Conservation (phyloP, 2,888 invertebrate genomes). For the Plebejus anna region DNA sequence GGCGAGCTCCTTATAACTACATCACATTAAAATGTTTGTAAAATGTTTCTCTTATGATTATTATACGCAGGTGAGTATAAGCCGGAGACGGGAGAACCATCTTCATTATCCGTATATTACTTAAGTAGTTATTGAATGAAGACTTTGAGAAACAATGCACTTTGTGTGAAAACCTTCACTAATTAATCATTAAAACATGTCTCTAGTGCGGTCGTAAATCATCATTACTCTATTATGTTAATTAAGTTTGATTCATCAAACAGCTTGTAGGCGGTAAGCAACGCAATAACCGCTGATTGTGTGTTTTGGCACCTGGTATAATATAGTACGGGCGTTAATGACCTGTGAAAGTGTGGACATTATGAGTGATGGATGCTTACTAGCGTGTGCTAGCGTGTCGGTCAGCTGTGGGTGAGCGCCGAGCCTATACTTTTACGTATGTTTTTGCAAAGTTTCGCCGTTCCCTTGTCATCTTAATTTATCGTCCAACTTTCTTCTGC, state of each 20-base stretch:
- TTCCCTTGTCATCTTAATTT: background rate
- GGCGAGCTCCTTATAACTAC: background rate
- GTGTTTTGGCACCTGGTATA: background rate
- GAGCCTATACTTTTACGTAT: background rate
- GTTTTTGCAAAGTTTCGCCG: background rate
- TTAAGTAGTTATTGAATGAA: background rate
- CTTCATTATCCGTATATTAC: no score
- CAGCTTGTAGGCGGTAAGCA: background rate
- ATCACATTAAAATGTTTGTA: conserved; percentile 5
- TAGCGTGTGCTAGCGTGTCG: background rate
- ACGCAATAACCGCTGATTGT: background rate
- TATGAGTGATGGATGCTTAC: background rate
- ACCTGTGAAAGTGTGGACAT: background rate
- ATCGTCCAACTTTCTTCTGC: background rate
- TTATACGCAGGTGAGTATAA: background rate
- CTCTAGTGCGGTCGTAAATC: background rate
- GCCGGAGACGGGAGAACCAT: no score
- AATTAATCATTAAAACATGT: no score
- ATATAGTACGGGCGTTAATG: background rate
- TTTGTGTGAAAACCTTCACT: no score
- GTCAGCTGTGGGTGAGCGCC: background rate
- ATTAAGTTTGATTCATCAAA: background rate
- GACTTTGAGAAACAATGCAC: background rate
- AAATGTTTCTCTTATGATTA: background rate
- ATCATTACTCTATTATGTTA: background rate